These are phyloP conservation scores for Thera britannica DNA, from an alignment of 2,888 invertebrate species.

Conservation along the genomic window DNA sequence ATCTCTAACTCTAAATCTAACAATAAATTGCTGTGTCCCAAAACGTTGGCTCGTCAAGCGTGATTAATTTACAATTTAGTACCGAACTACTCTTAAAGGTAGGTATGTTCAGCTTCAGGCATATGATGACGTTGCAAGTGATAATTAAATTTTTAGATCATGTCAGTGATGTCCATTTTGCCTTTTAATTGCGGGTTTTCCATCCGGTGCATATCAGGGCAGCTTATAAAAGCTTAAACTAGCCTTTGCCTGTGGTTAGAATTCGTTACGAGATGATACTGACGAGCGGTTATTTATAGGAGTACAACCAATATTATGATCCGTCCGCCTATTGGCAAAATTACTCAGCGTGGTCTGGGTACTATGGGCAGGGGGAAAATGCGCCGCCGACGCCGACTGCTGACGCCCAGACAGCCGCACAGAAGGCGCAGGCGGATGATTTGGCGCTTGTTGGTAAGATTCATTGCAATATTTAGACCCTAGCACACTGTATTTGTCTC, in stretches of 20 bases:
- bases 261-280: slow-evolving; percentile 40
- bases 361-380: slow-evolving; percentile 88
- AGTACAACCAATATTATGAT: slow-evolving; percentile 92
- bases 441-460: slow-evolving; percentile 89
- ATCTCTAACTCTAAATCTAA: too few relatives aligned
- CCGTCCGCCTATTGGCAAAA: slow-evolving; percentile 95
- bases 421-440: slow-evolving; percentile 85
- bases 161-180: neutral
- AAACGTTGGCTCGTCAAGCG: too few relatives aligned
- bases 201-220: neutral
- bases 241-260: slow-evolving; percentile 11
- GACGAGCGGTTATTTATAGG: slow-evolving; percentile 71
- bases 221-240: slow-evolving; percentile 2
- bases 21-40: too few relatives aligned
- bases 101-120: too few relatives aligned
- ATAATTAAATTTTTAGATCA: too few relatives aligned
- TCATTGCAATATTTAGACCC: neutral
- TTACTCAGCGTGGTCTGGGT: slow-evolving; percentile 92
- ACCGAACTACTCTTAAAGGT: too few relatives aligned
- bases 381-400: slow-evolving; percentile 70
- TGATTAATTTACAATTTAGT: too few relatives aligned
- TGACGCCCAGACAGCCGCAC: slow-evolving; percentile 67
- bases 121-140: too few relatives aligned
- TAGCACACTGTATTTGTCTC: too few relatives aligned
- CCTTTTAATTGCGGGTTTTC: too few relatives aligned